phyloP scores from a whole-genome alignment of 2,888 invertebrate species.

The Mythimna impura region DNA sequence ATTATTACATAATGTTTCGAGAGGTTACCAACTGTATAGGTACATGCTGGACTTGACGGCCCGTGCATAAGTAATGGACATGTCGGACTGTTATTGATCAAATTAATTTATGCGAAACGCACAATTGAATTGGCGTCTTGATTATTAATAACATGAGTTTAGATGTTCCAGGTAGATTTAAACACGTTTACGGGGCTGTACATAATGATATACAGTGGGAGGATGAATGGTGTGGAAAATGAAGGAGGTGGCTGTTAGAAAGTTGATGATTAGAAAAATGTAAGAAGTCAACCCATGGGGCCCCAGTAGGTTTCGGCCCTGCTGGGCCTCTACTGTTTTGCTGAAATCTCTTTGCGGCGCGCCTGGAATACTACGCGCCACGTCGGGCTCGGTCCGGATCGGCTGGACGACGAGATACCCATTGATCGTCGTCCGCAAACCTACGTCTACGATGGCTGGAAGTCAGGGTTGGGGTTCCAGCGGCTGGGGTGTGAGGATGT shows the following conservation, averaged over 20 bases:
- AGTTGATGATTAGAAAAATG: no score
- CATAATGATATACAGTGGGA: background rate
- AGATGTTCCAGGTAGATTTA: slow-evolving; percentile 24
- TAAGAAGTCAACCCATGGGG: no score
- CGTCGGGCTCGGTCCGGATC: no score
- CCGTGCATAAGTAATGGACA: slow-evolving; percentile 44
- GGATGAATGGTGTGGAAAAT: background rate
- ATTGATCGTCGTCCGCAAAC: no score
- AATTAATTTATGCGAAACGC: slow-evolving; percentile 47
- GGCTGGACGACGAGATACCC: no score
- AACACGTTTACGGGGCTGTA: background rate
- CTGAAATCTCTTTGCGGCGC: no score
- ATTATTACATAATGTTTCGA: background rate
- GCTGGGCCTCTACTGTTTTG: no score
- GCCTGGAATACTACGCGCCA: no score
- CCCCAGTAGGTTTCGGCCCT: no score
- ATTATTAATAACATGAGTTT: slow-evolving; percentile 48
- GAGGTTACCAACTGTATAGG: background rate
- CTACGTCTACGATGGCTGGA: no score
- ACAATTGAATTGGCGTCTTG: slow-evolving; percentile 42
- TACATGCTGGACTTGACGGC: slow-evolving; percentile 9
- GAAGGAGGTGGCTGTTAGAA: background rate
- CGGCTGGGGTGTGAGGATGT: no score
- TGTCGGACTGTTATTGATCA: slow-evolving; percentile 40
- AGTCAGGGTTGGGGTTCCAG: no score